A percentile compares a stretch with the other conserved stretches of the same genome.
Conservation (phyloP, 2,797 vertebrate genomes). For the Lagocephalus sceleratus region DNA sequence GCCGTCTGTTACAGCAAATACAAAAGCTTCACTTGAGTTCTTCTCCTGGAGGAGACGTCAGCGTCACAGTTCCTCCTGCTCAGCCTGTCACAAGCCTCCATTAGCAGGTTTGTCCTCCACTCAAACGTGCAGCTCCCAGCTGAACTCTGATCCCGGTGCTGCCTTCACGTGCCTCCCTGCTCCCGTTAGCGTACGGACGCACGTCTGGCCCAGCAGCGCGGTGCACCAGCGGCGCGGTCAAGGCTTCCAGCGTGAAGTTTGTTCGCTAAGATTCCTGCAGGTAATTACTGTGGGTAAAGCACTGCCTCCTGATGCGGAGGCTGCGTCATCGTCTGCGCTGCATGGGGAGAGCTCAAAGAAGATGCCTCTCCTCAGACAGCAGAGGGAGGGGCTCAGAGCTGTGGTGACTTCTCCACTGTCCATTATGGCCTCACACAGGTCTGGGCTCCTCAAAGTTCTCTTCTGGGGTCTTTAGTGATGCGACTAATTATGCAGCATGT, state of each 20-base stretch:
- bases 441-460: constrained; percentile 20
- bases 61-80: background rate
- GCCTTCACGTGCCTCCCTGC: background rate
- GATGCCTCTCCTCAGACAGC: too few relatives aligned
- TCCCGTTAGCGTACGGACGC: constrained; percentile 8
- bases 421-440: constrained; percentile 54
- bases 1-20: background rate
- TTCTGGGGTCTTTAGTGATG: constrained; percentile 60
- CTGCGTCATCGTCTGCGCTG: constrained; percentile 31
- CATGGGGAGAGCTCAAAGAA: constrained; percentile 31
- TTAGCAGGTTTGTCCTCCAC: background rate
- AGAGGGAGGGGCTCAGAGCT: too few relatives aligned
- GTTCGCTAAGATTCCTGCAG: constrained; percentile 61
- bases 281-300: constrained; percentile 55
- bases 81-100: too few relatives aligned
- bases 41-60: background rate
- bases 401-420: constrained; percentile 8
- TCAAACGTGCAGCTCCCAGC: background rate
- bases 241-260: constrained; percentile 33
- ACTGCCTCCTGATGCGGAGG: constrained; percentile 24
- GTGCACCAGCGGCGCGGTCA: constrained; percentile 29
- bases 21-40: too few relatives aligned
- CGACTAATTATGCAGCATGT: constrained; percentile 60
- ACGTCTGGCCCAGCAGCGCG: constrained; percentile 15
- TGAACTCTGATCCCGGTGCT: background rate